Evolutionary conservation across 2,888 invertebrate genomes (phyloP).

Genomic region (Drosophila borealis): DNA sequence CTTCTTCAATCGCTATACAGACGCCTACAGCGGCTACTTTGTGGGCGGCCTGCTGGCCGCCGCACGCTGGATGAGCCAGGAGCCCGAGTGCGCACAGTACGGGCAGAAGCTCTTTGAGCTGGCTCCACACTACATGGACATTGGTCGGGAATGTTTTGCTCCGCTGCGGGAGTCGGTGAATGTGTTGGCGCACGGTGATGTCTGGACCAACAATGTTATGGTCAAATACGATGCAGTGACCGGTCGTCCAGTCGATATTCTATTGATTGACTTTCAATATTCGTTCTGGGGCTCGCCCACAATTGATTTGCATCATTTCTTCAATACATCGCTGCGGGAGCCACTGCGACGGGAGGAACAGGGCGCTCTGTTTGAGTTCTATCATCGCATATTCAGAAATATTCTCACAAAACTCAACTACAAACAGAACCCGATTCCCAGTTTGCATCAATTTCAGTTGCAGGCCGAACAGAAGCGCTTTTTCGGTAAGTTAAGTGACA

Average conservation of each 20-base stretch:
- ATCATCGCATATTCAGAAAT: constrained; percentile 72
- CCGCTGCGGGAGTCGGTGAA: constrained; percentile 77
- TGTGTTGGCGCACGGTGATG: constrained; percentile 83
- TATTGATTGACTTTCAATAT: constrained; percentile 84
- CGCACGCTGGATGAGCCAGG: constrained; percentile 72
- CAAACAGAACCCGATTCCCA: constrained; percentile 75
- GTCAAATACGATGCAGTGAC: constrained; percentile 78
- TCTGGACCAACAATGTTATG: constrained; percentile 84
- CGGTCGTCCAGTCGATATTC: constrained; percentile 74
- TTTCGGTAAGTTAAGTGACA: constrained; percentile 67
- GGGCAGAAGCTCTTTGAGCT: constrained; percentile 76
- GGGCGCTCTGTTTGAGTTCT: constrained; percentile 79
- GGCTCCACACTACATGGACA: constrained; percentile 81
- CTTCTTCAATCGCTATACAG: constrained; percentile 82
- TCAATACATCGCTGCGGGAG: constrained; percentile 83
- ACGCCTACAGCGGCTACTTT: constrained; percentile 80
- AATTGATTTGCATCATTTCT: constrained; percentile 83
- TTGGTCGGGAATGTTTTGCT: constrained; percentile 77
- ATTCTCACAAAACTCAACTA: constrained; percentile 75
- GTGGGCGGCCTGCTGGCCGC: constrained; percentile 80
- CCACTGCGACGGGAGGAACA: constrained; percentile 77
- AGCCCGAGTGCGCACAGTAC: constrained; percentile 67
- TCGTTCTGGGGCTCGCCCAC: constrained; percentile 84
- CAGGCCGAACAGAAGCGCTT: constrained; percentile 80
- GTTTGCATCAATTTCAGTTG: constrained; percentile 75